Percentiles rank a stretch among this genome's conserved stretches.
Conservation (phyloP, 2,888 invertebrate species). For the Tinea semifulvella region DNA sequence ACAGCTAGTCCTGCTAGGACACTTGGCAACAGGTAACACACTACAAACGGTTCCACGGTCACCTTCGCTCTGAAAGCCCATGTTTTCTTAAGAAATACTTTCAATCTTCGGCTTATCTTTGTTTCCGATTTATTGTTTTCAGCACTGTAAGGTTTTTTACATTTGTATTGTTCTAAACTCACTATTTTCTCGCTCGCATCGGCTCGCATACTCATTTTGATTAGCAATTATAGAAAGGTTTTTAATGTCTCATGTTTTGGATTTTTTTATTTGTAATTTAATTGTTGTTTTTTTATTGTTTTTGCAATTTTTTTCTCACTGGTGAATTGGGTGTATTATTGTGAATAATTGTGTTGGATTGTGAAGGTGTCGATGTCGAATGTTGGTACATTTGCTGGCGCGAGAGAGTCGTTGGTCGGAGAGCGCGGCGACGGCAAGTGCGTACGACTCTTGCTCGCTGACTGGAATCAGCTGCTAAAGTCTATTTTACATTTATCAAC, state of each 20-base stretch:
- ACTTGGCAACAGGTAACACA: constrained; percentile 72
- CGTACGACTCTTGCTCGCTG: constrained; percentile 34
- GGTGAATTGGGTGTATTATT: constrained; percentile 2
- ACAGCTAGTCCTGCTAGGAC: constrained; percentile 71
- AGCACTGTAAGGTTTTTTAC: constrained; percentile 35
- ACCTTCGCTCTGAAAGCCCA: constrained; percentile 52
- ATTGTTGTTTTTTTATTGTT: background rate
- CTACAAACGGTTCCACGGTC: constrained; percentile 75
- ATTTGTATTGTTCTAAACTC: constrained; percentile 50
- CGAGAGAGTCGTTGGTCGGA: constrained; percentile 23
- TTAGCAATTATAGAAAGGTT: background rate
- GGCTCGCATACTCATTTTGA: constrained; percentile 61
- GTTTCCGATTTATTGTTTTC: constrained; percentile 41
- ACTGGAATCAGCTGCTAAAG: constrained; percentile 52
- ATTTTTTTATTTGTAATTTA: background rate
- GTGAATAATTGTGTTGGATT: background rate
- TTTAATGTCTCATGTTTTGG: constrained; percentile 9
- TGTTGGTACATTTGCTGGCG: constrained; percentile 5
- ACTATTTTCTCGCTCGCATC: constrained; percentile 53
- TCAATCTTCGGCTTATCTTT: constrained; percentile 43
- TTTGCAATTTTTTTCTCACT: background rate
- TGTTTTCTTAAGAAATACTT: constrained; percentile 44
- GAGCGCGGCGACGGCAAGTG: constrained; percentile 34
- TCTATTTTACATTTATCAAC: constrained; percentile 59
- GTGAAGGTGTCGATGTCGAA: background rate